phyloP scores from a whole-genome alignment of 2,797 vertebrate species.

The Pangasius djambal region DNA sequence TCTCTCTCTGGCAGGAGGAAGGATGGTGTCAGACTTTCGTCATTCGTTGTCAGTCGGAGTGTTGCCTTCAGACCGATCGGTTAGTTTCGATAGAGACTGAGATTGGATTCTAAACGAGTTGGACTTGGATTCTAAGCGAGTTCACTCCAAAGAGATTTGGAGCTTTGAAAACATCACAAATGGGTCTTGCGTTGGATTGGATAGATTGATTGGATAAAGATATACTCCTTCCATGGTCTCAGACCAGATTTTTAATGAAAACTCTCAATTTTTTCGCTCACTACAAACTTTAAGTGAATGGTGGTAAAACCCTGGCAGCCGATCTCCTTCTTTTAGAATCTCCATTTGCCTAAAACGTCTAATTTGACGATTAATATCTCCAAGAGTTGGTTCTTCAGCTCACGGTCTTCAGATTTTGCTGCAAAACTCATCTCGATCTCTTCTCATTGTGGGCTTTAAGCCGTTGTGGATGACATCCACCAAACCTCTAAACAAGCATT shows the following conservation, averaged over 20 bases:
- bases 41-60: not conserved
- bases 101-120: not conserved
- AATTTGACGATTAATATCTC: not conserved
- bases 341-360: too few species aligned
- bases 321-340: not conserved
- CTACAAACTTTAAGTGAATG: not conserved
- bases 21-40: slow-evolving; percentile 34
- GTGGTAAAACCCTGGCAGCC: not conserved
- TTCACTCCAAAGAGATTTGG: not conserved
- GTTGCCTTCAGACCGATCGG: not conserved
- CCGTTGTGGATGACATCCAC: not conserved
- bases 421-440: too few species aligned
- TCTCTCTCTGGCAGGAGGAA: slow-evolving; percentile 21
- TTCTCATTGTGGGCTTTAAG: not conserved
- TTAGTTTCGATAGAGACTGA: not conserved
- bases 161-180: not conserved
- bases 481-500: not conserved
- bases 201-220: not conserved
- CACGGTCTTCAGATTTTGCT: not conserved
- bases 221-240: not conserved
- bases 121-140: not conserved
- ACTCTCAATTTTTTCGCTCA: not conserved
- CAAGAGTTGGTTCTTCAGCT: not conserved
- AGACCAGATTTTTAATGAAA: not conserved
- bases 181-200: not conserved